Conservation (phyloP, 2,888 invertebrate species). For the Conus canariensis region DNA sequence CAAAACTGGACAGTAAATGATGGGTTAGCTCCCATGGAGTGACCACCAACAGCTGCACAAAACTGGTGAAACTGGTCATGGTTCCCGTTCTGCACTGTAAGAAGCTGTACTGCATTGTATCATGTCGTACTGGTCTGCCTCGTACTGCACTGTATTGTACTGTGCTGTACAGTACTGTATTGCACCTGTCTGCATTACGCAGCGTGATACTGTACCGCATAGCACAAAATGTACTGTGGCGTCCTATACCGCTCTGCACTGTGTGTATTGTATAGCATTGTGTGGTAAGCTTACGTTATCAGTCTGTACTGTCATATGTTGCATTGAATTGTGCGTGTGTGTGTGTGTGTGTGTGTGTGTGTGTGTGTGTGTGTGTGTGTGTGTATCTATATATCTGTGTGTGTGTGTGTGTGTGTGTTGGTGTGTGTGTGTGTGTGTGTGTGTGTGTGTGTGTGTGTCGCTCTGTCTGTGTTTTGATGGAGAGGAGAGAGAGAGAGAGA, state of each 20-base stretch:
- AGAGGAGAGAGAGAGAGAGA: background rate
- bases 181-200: background rate
- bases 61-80: background rate
- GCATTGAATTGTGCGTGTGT: background rate
- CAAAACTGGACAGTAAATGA: no score
- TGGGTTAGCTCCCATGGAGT: no score
- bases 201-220: background rate
- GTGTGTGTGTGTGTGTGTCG: constrained; percentile 14
- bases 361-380: background rate
- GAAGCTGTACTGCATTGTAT: no score
- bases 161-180: no score
- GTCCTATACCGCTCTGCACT: no score
- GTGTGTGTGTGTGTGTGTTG: background rate
- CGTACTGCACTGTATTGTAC: no score
- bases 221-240: no score
- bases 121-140: no score
- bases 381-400: background rate
- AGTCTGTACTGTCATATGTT: background rate
- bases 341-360: background rate
- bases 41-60: no score
- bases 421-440: constrained; percentile 7
- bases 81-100: background rate
- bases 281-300: background rate
- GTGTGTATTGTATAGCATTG: no score
- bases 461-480: background rate